Conservation (phyloP, 2,797 vertebrate species). For the Loriculus beryllinus region DNA sequence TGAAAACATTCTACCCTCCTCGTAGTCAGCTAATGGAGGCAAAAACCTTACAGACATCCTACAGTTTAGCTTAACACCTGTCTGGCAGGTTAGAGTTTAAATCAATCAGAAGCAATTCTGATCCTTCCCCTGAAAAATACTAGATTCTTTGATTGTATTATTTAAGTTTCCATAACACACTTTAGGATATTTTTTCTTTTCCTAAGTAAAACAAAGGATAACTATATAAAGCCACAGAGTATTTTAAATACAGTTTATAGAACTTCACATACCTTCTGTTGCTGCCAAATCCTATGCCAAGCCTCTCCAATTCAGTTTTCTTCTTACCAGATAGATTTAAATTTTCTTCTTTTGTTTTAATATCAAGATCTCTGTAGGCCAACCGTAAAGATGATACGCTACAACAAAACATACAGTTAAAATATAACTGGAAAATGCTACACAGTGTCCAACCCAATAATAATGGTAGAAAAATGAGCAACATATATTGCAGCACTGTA, state of each 20-base stretch:
- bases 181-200: not conserved
- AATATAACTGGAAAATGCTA: not conserved
- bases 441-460: not conserved
- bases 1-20: not conserved
- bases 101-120: not conserved
- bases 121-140: not conserved
- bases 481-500: not conserved
- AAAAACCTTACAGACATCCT: not conserved
- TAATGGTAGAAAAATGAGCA: not conserved
- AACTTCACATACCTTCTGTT: conserved; percentile 78
- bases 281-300: conserved; percentile 90
- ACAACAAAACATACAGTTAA: not conserved
- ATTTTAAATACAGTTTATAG: not conserved
- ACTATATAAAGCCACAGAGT: not conserved
- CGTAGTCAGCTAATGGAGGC: not conserved
- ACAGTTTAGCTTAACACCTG: not conserved
- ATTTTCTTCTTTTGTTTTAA: conserved; percentile 83
- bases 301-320: conserved; percentile 86
- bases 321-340: conserved; percentile 81
- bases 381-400: conserved; percentile 83
- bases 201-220: not conserved
- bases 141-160: not conserved
- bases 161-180: not conserved
- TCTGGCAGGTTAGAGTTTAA: not conserved
- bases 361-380: conserved; percentile 88